Evolutionary conservation across 64 coral and sea anemone species (phyloP).

Genomic region (Platygyra sinensis): DNA sequence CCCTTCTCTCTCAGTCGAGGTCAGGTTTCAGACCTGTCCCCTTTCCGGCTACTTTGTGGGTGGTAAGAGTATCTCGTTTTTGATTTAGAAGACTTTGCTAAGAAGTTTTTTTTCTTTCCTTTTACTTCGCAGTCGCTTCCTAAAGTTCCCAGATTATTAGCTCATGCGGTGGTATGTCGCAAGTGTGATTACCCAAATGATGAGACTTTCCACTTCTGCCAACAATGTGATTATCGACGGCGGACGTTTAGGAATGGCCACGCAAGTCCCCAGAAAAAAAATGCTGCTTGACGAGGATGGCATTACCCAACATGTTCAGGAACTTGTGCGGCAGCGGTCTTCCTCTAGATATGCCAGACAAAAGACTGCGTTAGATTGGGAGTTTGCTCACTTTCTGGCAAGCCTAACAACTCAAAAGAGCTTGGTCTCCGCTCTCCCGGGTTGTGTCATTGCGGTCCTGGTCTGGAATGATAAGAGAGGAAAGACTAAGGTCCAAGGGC

Average conservation of each 20-base stretch:
- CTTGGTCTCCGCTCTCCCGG: slow-evolving; percentile 39
- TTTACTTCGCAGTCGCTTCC: slow-evolving; percentile 10
- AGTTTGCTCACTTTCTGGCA: slow-evolving; percentile 9
- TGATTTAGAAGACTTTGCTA: not conserved
- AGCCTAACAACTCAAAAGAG: too few species aligned
- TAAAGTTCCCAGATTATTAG: slow-evolving; percentile 45
- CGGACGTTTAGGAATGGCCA: not conserved
- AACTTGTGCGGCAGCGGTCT: not conserved
- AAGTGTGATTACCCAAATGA: slow-evolving; percentile 38
- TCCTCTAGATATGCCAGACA: slow-evolving; percentile 45
- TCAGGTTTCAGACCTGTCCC: slow-evolving; percentile 1
- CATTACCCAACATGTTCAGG: not conserved
- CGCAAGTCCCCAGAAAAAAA: not conserved
- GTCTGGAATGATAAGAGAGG: slow-evolving; percentile 58
- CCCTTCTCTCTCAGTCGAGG: slow-evolving; percentile 2
- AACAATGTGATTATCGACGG: slow-evolving; percentile 42
- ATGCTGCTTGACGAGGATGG: not conserved
- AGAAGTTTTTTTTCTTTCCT: too few species aligned
- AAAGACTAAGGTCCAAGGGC: slow-evolving; percentile 31
- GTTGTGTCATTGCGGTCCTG: slow-evolving; percentile 24
- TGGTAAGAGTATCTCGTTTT: slow-evolving; percentile 4
- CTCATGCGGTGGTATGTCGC: slow-evolving; percentile 25
- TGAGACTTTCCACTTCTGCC: slow-evolving; percentile 37
- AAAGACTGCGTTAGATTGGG: slow-evolving; percentile 45
- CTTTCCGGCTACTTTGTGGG: slow-evolving; percentile 28